Percentiles rank a stretch among this genome's conserved stretches.
These are phyloP conservation scores for Seira musarum DNA, from an alignment of 2,888 invertebrate species.

Conservation along the genomic window DNA sequence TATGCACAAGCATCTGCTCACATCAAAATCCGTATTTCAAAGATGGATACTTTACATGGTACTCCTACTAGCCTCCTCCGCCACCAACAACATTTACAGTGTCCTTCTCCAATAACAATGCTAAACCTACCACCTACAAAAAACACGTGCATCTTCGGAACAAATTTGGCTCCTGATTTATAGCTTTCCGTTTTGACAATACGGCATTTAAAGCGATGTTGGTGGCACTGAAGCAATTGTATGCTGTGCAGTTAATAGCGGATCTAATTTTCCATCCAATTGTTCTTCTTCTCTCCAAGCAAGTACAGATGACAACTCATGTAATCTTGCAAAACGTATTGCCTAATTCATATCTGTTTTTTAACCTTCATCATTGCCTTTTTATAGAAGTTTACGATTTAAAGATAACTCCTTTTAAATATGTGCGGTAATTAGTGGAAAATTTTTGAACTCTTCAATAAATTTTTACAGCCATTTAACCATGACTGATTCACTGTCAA, in stretches of 20 bases:
- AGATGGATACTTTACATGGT: too few relatives aligned
- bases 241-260: not conserved
- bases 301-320: not conserved
- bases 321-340: not conserved
- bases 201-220: not conserved
- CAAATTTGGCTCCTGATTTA: conserved; percentile 12
- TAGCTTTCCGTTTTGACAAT: not conserved
- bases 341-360: too few relatives aligned
- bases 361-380: conserved; percentile 10
- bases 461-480: not conserved
- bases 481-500: conserved; percentile 39
- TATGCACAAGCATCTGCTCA: too few relatives aligned
- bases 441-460: not conserved
- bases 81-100: too few relatives aligned
- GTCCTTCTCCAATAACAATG: not conserved
- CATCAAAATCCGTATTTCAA: too few relatives aligned
- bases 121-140: conserved; percentile 43
- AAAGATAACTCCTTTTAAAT: not conserved
- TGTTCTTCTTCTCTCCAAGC: not conserved
- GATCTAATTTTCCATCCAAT: not conserved
- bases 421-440: not conserved
- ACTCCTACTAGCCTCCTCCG: too few relatives aligned
- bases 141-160: conserved; percentile 49
- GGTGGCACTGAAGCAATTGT: not conserved
- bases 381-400: conserved; percentile 11